Conservation (phyloP, 2,888 invertebrate species). For the Nezara viridula region DNA sequence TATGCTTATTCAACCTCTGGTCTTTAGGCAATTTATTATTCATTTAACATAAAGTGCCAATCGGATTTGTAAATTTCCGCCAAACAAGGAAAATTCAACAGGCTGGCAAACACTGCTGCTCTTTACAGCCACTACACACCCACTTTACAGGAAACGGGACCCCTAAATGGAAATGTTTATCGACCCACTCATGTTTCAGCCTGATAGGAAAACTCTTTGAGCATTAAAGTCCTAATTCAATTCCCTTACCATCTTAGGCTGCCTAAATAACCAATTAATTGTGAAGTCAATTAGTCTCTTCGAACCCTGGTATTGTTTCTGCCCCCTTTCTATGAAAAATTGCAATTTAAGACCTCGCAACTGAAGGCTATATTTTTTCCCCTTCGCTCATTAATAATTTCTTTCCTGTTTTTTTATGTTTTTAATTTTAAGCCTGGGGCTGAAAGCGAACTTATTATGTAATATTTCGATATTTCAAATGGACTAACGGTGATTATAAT, state of each 20-base stretch:
- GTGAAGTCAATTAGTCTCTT: slow-evolving; percentile 1
- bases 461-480: not conserved
- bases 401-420: not conserved
- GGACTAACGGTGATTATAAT: not conserved
- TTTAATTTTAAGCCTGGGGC: not conserved
- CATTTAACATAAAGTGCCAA: too few relatives aligned
- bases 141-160: too few relatives aligned
- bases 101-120: too few relatives aligned
- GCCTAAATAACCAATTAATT: slow-evolving; percentile 9
- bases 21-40: too few relatives aligned
- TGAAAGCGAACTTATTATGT: not conserved
- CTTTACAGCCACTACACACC: too few relatives aligned
- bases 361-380: not conserved
- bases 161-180: not conserved
- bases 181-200: not conserved
- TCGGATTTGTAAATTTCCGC: too few relatives aligned
- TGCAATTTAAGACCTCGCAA: slow-evolving; percentile 3
- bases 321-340: not conserved
- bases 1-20: too few relatives aligned
- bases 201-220: not conserved
- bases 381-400: not conserved
- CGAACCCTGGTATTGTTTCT: not conserved
- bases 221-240: not conserved
- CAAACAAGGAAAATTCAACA: too few relatives aligned
- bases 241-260: not conserved